These are phyloP conservation scores for Palloptera scutellata DNA, from an alignment of 2,888 invertebrate species.

Conservation along the genomic window DNA sequence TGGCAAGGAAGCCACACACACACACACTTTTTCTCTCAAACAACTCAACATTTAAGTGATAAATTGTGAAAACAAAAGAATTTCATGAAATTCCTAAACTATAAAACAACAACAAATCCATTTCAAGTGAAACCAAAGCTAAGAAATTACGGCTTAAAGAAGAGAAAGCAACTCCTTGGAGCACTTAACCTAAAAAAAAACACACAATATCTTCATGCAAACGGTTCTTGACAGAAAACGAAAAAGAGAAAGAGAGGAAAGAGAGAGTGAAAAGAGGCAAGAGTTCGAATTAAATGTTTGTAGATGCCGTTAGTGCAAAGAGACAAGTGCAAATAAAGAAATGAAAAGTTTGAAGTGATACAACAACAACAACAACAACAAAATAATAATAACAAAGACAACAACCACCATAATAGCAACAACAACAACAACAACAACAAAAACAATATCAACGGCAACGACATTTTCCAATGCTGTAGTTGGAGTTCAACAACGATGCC, in stretches of 20 bases:
- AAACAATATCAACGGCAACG: background rate
- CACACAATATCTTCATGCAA: slow-evolving; percentile 18
- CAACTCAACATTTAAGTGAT: no score
- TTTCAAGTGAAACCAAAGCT: no score
- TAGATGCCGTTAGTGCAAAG: background rate
- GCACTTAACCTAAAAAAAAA: slow-evolving; percentile 35
- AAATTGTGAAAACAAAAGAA: no score
- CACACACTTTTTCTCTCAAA: no score
- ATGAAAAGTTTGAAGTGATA: background rate
- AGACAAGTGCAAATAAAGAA: background rate
- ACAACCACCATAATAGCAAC: background rate
- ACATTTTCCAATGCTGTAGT: no score
- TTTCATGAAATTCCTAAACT: no score
- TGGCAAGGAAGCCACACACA: no score
- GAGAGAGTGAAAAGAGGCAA: no score
- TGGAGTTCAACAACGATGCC: no score
- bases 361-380: background rate
- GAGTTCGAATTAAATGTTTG: background rate
- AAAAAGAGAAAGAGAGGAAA: no score
- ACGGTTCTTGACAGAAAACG: no score
- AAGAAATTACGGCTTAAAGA: slow-evolving; percentile 19
- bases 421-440: slow-evolving; percentile 12
- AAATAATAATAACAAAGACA: background rate
- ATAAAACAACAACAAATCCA: no score
- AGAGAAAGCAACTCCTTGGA: slow-evolving; percentile 26